Conservation (phyloP, 1,140 invertebrate species). For the Dufourea novaeangliae region DNA sequence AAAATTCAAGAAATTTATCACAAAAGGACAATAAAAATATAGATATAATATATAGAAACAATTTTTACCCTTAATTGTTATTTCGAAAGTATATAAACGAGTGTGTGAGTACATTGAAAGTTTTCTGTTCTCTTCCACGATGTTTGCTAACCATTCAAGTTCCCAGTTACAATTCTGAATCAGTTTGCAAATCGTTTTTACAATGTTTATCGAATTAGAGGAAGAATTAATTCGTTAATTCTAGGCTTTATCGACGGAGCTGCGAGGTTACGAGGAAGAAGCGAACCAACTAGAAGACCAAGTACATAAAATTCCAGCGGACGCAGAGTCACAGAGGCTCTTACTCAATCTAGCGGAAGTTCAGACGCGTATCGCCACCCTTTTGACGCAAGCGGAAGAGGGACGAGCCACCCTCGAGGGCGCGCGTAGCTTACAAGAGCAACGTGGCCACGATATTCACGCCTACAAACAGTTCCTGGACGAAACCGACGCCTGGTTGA, state of each 20-base stretch:
- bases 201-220: not conserved
- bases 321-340: constrained; percentile 82
- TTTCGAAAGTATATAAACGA: too few species aligned
- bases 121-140: too few species aligned
- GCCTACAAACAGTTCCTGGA: constrained; percentile 84
- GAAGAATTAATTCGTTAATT: not conserved
- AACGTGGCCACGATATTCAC: constrained; percentile 83
- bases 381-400: constrained; percentile 84
- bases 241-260: constrained; percentile 83
- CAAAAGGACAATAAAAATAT: too few species aligned
- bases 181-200: not conserved
- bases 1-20: too few species aligned
- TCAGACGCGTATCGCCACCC: constrained; percentile 81
- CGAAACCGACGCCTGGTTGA: constrained; percentile 85
- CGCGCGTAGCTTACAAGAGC: constrained; percentile 82
- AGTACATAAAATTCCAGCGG: constrained; percentile 79
- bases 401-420: constrained; percentile 83
- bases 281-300: constrained; percentile 82
- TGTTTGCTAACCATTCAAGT: too few species aligned
- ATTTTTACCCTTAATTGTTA: too few species aligned
- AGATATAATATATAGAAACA: too few species aligned
- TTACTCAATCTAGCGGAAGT: constrained; percentile 80
- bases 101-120: too few species aligned
- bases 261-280: constrained; percentile 83
- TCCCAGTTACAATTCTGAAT: not conserved